Evolutionary conservation across 2,797 vertebrate species (phyloP).

Genomic region (Nyctalus aviator): DNA sequence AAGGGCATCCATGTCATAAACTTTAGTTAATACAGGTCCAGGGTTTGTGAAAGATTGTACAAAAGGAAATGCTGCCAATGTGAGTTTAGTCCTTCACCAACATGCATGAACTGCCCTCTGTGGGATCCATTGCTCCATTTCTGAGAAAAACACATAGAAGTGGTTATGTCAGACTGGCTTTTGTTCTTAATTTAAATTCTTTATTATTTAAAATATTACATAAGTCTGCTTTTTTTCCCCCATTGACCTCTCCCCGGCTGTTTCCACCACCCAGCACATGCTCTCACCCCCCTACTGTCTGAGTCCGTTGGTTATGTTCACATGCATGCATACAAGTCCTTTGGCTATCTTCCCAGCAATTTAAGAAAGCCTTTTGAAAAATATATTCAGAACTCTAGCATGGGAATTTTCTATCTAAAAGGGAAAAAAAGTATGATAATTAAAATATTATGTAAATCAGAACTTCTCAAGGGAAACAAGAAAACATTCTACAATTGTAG

Average conservation of each 20-base stretch:
- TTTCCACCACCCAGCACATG: too few relatives aligned
- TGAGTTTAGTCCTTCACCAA: conserved; percentile 69
- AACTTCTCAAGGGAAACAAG: conserved; percentile 88
- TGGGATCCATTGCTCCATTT: conserved; percentile 69
- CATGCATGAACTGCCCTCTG: conserved; percentile 62
- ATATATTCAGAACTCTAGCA: conserved; percentile 86
- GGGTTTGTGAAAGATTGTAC: conserved; percentile 15
- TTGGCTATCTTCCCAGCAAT: conserved; percentile 74
- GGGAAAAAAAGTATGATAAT: conserved; percentile 72
- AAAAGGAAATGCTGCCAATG: not conserved
- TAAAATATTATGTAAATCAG: conserved; percentile 92
- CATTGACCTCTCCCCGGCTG: too few relatives aligned
- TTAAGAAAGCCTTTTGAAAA: conserved; percentile 81
- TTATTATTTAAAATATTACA: too few relatives aligned
- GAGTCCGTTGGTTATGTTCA: too few relatives aligned
- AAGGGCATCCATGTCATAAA: conserved; percentile 58
- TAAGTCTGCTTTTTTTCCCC: too few relatives aligned
- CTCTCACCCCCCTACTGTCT: too few relatives aligned
- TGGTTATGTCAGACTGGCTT: conserved; percentile 63
- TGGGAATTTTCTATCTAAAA: conserved; percentile 86
- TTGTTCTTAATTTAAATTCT: too few relatives aligned
- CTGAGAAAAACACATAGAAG: conserved; percentile 72
- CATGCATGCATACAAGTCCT: too few relatives aligned
- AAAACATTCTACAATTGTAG: conserved; percentile 84
- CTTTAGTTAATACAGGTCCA: conserved; percentile 17